These are phyloP conservation scores for Papilio polytes DNA, from an alignment of 1,140 invertebrate genomes.

Conservation along the genomic window DNA sequence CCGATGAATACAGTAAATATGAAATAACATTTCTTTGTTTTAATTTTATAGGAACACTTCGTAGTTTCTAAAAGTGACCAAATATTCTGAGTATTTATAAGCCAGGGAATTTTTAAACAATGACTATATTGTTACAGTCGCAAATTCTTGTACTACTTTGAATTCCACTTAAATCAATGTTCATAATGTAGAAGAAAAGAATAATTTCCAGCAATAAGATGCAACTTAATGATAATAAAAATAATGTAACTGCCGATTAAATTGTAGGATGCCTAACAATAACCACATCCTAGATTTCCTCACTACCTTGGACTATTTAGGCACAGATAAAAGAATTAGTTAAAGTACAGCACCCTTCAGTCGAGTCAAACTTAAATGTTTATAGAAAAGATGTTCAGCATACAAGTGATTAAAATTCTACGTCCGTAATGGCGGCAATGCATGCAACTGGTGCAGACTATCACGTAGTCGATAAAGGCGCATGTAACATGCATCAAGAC, in stretches of 20 bases:
- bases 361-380: neutral
- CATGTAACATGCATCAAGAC: constrained; percentile 29
- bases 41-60: too few relatives aligned
- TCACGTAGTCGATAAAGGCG: constrained; percentile 26
- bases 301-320: neutral
- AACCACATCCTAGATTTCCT: too few relatives aligned
- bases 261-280: too few relatives aligned
- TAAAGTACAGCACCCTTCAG: neutral
- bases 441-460: constrained; percentile 38
- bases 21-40: too few relatives aligned
- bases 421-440: constrained; percentile 29
- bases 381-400: constrained; percentile 8
- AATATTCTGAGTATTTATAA: neutral
- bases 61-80: neutral
- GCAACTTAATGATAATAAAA: too few relatives aligned
- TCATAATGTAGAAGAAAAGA: neutral
- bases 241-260: too few relatives aligned
- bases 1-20: neutral
- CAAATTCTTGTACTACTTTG: constrained; percentile 21
- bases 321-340: neutral
- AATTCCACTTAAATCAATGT: neutral
- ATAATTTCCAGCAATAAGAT: neutral
- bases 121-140: constrained; percentile 14
- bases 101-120: constrained; percentile 21
- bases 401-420: constrained; percentile 33